These are phyloP conservation scores for Anser brachyrhynchus DNA, from an alignment of 2,113 vertebrate genomes.

Conservation along the genomic window DNA sequence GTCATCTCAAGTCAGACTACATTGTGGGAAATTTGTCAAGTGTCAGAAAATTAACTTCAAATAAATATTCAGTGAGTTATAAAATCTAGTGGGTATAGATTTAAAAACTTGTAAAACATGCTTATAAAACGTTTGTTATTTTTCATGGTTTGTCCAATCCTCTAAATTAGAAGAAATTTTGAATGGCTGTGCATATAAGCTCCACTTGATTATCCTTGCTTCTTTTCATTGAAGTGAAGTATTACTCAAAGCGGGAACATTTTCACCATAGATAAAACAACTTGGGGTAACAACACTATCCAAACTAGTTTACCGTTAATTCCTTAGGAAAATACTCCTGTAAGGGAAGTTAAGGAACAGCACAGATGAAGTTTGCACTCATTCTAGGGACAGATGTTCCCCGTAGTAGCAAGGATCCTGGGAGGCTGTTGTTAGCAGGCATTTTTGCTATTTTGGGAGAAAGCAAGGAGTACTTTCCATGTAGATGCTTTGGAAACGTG, in stretches of 20 bases:
- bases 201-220: not conserved
- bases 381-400: slow-evolving; percentile 10
- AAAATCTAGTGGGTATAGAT: not conserved
- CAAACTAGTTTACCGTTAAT: not conserved
- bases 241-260: not conserved
- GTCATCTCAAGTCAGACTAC: not conserved
- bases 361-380: not conserved
- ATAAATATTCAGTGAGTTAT: not conserved
- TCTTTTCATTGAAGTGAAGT: not conserved
- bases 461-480: not conserved
- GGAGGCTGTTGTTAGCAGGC: not conserved
- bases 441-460: slow-evolving; percentile 44
- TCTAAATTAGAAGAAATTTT: not conserved
- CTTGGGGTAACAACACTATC: not conserved
- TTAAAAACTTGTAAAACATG: not conserved
- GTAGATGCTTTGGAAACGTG: not conserved
- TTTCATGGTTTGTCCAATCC: not conserved
- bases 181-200: not conserved
- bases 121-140: not conserved
- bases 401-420: not conserved
- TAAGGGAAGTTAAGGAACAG: not conserved
- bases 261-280: not conserved
- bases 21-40: not conserved
- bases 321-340: not conserved
- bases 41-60: not conserved